These are phyloP conservation scores for Steromphala cineraria DNA, from an alignment of 2,888 invertebrate genomes.

Conservation along the genomic window DNA sequence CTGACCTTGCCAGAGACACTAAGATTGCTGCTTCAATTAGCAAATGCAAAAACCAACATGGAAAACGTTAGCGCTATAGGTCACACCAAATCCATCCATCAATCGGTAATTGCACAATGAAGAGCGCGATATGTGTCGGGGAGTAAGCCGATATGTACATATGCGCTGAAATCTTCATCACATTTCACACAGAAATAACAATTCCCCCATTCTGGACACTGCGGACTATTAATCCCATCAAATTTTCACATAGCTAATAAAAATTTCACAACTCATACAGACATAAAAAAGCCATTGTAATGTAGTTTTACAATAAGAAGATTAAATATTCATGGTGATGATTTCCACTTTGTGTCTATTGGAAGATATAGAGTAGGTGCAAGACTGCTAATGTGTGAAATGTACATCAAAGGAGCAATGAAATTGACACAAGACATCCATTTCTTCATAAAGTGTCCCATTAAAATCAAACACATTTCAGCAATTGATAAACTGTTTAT, in stretches of 20 bases:
- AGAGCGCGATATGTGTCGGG: not conserved
- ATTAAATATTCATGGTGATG: not conserved
- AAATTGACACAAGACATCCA: not conserved
- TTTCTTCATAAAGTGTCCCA: not conserved
- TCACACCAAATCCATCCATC: not conserved
- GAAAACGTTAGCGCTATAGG: not conserved
- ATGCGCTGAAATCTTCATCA: not conserved
- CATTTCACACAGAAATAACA: not conserved
- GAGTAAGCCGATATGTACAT: not conserved
- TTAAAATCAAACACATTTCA: no score
- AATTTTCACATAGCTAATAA: not conserved
- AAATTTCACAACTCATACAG: not conserved
- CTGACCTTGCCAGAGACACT: not conserved
- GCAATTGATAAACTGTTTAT: no score
- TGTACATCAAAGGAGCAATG: conserved; percentile 3
- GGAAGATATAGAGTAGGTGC: not conserved
- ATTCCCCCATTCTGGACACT: not conserved
- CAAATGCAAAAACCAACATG: conserved; percentile 6
- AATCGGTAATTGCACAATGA: not conserved
- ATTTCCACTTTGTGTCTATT: not conserved
- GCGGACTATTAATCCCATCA: not conserved
- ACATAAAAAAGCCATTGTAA: conserved; percentile 6
- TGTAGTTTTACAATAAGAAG: not conserved
- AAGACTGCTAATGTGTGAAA: not conserved
- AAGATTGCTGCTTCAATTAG: not conserved